A percentile compares a stretch with the other conserved stretches of the same genome.
phyloP scores from a whole-genome alignment of 2,888 invertebrate species.

The Teleogryllus oceanicus region DNA sequence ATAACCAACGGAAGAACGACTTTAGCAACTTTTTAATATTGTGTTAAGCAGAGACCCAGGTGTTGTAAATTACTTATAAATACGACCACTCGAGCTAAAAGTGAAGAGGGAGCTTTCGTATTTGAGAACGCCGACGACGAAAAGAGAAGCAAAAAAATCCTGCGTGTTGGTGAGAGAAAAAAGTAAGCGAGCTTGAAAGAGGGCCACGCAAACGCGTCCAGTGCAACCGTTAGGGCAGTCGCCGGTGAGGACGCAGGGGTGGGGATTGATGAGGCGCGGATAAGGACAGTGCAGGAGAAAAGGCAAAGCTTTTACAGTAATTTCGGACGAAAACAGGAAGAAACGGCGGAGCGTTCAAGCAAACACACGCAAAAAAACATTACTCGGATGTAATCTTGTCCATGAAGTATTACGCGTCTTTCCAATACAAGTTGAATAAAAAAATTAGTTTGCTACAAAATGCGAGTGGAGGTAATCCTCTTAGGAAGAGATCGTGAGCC shows the following conservation, averaged over 20 bases:
- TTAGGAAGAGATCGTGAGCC: too few species aligned
- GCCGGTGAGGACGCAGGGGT: not conserved
- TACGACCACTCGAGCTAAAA: not conserved
- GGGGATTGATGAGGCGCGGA: not conserved
- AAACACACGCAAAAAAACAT: not conserved
- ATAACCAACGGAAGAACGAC: not conserved
- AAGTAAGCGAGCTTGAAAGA: not conserved
- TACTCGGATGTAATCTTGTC: not conserved
- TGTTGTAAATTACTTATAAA: constrained; percentile 1
- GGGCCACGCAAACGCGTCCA: not conserved
- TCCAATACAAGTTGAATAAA: not conserved
- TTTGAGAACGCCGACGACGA: not conserved
- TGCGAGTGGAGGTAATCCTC: too few species aligned
- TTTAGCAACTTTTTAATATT: not conserved
- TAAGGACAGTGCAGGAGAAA: not conserved
- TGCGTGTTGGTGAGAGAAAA: not conserved
- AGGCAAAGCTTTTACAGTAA: not conserved
- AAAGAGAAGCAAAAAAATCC: not conserved
- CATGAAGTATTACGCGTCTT: not conserved
- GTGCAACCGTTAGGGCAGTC: not conserved
- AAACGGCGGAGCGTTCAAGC: not conserved
- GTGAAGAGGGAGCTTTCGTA: too few species aligned
- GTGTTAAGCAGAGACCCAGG: constrained; percentile 7
- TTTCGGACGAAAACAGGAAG: not conserved
- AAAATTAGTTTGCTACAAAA: not conserved